Conservation (phyloP, 2,797 vertebrate genomes). For the Pangasius sanitwongsei region DNA sequence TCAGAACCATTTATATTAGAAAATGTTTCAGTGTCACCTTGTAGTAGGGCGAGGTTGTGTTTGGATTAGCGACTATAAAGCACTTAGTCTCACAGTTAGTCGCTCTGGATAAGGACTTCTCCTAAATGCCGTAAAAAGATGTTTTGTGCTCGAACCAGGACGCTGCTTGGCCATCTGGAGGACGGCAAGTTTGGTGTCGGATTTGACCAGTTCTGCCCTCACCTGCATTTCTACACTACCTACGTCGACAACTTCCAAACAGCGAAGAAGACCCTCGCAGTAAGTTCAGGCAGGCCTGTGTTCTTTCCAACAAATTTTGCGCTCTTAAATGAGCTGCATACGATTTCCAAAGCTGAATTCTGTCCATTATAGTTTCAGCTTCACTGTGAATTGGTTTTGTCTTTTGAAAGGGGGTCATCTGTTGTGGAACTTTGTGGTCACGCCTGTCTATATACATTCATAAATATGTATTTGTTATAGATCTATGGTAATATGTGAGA, state of each 20-base stretch:
- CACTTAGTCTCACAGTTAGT: background rate
- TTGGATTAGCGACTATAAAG: background rate
- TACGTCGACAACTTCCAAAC: slow-evolving; percentile 79
- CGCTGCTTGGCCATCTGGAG: slow-evolving; percentile 78
- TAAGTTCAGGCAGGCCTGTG: slow-evolving; percentile 63
- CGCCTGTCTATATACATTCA: slow-evolving; percentile 54
- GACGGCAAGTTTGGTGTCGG: slow-evolving; percentile 73
- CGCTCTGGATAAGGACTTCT: background rate
- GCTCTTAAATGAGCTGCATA: background rate
- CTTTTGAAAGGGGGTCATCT: slow-evolving; percentile 50
- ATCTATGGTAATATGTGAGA: slow-evolving; percentile 56
- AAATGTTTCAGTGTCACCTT: background rate
- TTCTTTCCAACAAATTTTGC: background rate
- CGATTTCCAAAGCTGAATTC: slow-evolving; percentile 1
- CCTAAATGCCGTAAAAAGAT: background rate
- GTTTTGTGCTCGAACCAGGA: slow-evolving; percentile 40
- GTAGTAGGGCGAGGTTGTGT: background rate
- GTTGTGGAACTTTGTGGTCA: slow-evolving; percentile 2
- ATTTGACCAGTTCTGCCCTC: slow-evolving; percentile 79
- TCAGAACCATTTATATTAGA: background rate
- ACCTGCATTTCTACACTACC: slow-evolving; percentile 77
- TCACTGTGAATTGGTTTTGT: slow-evolving; percentile 5
- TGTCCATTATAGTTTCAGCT: background rate
- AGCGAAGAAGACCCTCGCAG: slow-evolving; percentile 78
- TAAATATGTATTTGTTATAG: slow-evolving; percentile 62